Evolutionary conservation across 2,888 invertebrate genomes (phyloP).

Genomic region (Drosophila longiperda): DNA sequence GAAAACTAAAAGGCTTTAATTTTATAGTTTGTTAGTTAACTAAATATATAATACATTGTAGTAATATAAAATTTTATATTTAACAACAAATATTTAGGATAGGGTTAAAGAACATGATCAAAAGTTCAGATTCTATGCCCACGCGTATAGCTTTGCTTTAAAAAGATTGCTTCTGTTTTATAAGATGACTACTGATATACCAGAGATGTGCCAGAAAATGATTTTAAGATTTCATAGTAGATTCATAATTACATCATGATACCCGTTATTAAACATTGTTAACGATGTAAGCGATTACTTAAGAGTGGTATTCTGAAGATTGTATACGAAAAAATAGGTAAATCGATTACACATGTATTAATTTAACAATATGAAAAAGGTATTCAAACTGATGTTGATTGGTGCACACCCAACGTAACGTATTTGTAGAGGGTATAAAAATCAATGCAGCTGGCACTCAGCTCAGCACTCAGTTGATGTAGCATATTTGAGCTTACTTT

Average conservation of each 20-base stretch:
- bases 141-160: not conserved
- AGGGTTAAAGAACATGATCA: not conserved
- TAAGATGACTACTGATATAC: not conserved
- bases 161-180: not conserved
- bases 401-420: not conserved
- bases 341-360: not conserved
- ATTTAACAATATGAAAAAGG: not conserved
- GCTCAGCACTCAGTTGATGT: constrained; percentile 50
- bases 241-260: not conserved
- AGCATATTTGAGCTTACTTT: constrained; percentile 45
- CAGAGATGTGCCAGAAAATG: not conserved
- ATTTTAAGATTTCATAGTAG: not conserved
- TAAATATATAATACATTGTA: not conserved
- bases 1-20: not conserved
- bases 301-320: not conserved
- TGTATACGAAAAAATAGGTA: not conserved
- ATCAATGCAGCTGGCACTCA: constrained; percentile 67
- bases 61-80: not conserved
- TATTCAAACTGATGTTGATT: no score
- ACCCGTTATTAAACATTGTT: not conserved
- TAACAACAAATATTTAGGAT: not conserved
- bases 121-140: not conserved
- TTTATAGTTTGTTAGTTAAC: not conserved
- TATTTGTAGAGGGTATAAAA: constrained; percentile 47
- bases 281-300: not conserved